These are phyloP conservation scores for Drosophila serrata DNA, from an alignment of 1,140 invertebrate species.

Conservation along the genomic window DNA sequence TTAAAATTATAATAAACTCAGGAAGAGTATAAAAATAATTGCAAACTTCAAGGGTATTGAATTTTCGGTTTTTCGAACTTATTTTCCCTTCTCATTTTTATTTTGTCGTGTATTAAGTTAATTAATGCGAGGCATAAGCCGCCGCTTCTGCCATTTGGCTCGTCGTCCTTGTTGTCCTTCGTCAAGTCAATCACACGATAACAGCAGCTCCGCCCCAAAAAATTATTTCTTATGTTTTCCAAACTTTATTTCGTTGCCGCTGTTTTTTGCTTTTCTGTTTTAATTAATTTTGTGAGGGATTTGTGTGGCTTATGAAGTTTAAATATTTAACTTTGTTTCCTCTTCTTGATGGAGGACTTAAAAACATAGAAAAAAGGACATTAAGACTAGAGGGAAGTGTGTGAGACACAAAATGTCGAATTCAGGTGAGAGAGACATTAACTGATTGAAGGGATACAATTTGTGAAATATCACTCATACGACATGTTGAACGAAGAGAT, in stretches of 20 bases:
- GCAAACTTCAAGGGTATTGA: no score
- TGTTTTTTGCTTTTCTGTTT: conserved; percentile 27
- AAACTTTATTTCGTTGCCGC: conserved; percentile 35
- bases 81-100: conserved; percentile 26
- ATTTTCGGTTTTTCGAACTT: no score
- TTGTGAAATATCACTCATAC: conserved; percentile 9
- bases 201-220: conserved; percentile 4
- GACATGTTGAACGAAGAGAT: conserved; percentile 8
- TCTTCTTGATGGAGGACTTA: neutral
- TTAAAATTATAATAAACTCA: no score
- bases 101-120: conserved; percentile 71
- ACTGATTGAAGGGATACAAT: conserved; percentile 5
- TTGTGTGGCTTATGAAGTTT: conserved; percentile 75
- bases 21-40: no score
- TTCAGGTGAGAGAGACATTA: conserved; percentile 1
- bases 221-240: conserved; percentile 38
- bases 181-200: conserved; percentile 73
- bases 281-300: conserved; percentile 74
- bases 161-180: conserved; percentile 71
- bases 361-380: conserved; percentile 12
- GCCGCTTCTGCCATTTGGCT: conserved; percentile 48
- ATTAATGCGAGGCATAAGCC: conserved; percentile 73
- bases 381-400: no score
- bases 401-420: conserved; percentile 6
- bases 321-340: conserved; percentile 64